Percentiles rank a stretch among this genome's conserved stretches.
Conservation (phyloP, 2,888 invertebrate species). For the Drosophila demipolita region DNA sequence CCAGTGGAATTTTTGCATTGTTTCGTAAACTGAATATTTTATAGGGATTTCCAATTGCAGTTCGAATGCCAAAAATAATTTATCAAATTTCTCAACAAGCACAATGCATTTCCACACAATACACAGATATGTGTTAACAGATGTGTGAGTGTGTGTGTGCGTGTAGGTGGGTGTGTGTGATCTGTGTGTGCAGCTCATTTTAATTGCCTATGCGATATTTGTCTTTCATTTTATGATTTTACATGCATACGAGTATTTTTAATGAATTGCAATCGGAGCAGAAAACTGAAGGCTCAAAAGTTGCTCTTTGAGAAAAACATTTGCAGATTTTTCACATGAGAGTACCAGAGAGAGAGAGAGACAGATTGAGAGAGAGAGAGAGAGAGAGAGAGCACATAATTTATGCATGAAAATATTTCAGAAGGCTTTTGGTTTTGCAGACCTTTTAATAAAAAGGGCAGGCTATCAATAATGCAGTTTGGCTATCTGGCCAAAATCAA, state of each 20-base stretch:
- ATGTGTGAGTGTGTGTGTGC: slow-evolving; percentile 5
- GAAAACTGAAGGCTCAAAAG: slow-evolving; percentile 8
- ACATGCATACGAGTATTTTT: slow-evolving; percentile 51
- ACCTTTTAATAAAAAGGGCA: slow-evolving; percentile 24
- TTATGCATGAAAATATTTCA: slow-evolving; percentile 64
- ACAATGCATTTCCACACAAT: slow-evolving; percentile 26
- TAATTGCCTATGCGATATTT: slow-evolving; percentile 64
- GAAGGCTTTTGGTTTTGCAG: slow-evolving; percentile 33
- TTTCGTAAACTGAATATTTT: slow-evolving; percentile 18
- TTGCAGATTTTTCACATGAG: slow-evolving; percentile 28
- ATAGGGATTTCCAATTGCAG: slow-evolving; percentile 4
- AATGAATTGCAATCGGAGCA: slow-evolving; percentile 44
- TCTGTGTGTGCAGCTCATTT: slow-evolving; percentile 42
- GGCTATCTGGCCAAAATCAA: slow-evolving; percentile 17
- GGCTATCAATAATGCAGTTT: slow-evolving; percentile 66
- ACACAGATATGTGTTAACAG: slow-evolving; percentile 21
- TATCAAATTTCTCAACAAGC: slow-evolving; percentile 15
- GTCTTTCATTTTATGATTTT: slow-evolving; percentile 59
- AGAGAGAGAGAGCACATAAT: slow-evolving; percentile 38
- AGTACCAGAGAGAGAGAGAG: slow-evolving; percentile 9
- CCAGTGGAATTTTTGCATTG: slow-evolving; percentile 1
- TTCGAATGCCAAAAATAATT: slow-evolving; percentile 16
- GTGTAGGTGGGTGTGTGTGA: slow-evolving; percentile 11
- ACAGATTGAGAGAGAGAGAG: not conserved
- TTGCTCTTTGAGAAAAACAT: slow-evolving; percentile 24